Conservation (phyloP, 2,113 vertebrate species). For the Bufo gargarizans region DNA sequence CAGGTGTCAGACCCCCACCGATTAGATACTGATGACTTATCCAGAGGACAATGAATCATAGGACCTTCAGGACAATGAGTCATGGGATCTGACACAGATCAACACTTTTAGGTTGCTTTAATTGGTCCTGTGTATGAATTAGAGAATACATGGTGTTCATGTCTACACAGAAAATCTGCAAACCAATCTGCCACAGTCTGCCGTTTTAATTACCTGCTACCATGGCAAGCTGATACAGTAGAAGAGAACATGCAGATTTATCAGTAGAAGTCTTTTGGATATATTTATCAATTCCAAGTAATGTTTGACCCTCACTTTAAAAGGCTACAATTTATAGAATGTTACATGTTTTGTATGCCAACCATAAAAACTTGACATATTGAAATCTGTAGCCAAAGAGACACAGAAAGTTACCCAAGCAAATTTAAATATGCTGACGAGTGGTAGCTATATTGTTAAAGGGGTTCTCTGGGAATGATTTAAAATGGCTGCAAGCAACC, state of each 20-base stretch:
- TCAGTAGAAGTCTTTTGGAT: not conserved
- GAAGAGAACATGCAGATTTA: not conserved
- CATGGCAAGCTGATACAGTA: not conserved
- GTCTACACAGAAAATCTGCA: constrained; percentile 6
- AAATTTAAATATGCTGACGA: no score
- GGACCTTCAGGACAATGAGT: not conserved
- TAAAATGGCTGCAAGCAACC: no score
- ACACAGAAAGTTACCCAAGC: no score
- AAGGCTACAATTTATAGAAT: no score
- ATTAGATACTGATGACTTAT: no score
- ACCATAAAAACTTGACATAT: no score
- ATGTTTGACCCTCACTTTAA: not conserved
- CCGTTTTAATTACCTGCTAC: not conserved
- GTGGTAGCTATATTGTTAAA: no score
- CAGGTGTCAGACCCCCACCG: no score
- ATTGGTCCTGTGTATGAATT: not conserved
- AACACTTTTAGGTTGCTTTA: not conserved
- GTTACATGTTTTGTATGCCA: no score
- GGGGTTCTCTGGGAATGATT: no score
- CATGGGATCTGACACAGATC: not conserved
- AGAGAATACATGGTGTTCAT: not conserved
- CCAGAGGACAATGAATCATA: no score
- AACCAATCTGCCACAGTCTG: not conserved
- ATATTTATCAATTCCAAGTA: not conserved
- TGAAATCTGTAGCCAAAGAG: no score